These are phyloP conservation scores for Nudaria mundana DNA, from an alignment of 2,888 invertebrate genomes.

Conservation along the genomic window DNA sequence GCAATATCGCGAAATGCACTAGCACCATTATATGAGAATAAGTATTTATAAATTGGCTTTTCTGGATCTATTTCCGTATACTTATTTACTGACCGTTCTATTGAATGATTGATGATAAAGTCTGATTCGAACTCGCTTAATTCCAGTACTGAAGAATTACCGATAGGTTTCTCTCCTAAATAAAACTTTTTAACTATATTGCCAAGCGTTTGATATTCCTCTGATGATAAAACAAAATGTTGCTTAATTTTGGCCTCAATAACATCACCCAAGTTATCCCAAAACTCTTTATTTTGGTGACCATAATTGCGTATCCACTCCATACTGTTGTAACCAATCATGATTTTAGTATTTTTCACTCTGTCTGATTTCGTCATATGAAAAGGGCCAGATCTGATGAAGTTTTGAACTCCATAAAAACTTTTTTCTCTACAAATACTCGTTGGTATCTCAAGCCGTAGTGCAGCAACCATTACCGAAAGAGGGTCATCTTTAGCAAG, in stretches of 20 bases:
- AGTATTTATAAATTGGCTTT: constrained; percentile 37
- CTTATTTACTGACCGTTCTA: constrained; percentile 40
- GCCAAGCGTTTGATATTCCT: constrained; percentile 23
- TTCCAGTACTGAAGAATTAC: constrained; percentile 32
- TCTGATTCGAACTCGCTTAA: constrained; percentile 42
- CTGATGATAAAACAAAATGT: constrained; percentile 14
- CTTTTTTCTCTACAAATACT: constrained; percentile 43
- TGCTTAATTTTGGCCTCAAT: constrained; percentile 12
- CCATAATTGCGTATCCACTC: constrained; percentile 40
- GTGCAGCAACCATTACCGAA: constrained; percentile 37
- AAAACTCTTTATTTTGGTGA: constrained; percentile 29
- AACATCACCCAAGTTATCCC: constrained; percentile 14
- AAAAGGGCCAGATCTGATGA: constrained; percentile 37
- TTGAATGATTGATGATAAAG: constrained; percentile 37
- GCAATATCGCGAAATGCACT: constrained; percentile 36
- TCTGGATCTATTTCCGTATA: constrained; percentile 32
- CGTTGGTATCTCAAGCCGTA: constrained; percentile 30
- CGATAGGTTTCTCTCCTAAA: constrained; percentile 33
- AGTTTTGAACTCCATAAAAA: constrained; percentile 28
- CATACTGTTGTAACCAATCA: constrained; percentile 49
- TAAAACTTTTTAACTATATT: constrained; percentile 34
- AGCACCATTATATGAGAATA: constrained; percentile 43
- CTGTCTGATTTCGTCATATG: constrained; percentile 30
- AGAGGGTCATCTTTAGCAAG: constrained; percentile 37
- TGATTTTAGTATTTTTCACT: constrained; percentile 34